Conservation (phyloP, 2,113 vertebrate species). For the Lipophrys pholis region DNA sequence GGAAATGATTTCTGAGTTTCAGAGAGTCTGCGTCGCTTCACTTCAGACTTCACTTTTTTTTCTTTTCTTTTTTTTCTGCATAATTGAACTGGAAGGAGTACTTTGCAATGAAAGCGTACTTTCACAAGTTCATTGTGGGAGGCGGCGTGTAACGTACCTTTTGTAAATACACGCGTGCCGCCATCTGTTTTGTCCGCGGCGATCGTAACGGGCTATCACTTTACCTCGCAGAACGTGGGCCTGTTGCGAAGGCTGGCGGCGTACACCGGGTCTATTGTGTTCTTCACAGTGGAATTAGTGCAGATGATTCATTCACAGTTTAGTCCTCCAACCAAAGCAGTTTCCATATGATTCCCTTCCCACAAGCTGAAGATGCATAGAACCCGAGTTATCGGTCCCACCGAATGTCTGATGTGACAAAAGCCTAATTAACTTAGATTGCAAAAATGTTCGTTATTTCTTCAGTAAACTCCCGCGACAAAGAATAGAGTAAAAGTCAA, state of each 20-base stretch:
- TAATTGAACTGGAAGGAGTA: slow-evolving; percentile 6
- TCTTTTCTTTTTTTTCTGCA: too few relatives aligned
- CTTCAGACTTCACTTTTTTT: slow-evolving; percentile 1
- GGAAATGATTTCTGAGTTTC: slow-evolving; percentile 30
- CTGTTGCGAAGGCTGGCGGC: neutral
- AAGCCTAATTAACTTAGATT: neutral
- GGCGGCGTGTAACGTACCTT: neutral
- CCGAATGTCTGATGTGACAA: neutral
- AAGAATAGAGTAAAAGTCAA: too few relatives aligned
- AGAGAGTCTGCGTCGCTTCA: neutral
- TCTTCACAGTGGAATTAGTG: slow-evolving; percentile 1
- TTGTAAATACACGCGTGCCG: slow-evolving; percentile 9
- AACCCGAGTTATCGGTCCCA: too few relatives aligned
- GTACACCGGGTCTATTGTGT: neutral
- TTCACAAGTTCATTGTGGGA: neutral
- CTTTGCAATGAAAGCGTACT: neutral
- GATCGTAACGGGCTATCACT: neutral
- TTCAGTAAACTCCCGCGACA: neutral
- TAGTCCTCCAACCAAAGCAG: neutral
- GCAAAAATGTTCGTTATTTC: neutral
- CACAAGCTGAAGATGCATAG: neutral
- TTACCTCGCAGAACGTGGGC: neutral
- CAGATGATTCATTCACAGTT: slow-evolving; percentile 15
- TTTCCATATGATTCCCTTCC: neutral
- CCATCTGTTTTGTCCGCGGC: slow-evolving; percentile 9